Percentiles rank a stretch among this genome's conserved stretches.
phyloP scores from a whole-genome alignment of 2,888 invertebrate species.

The Willowsia nigromaculata region DNA sequence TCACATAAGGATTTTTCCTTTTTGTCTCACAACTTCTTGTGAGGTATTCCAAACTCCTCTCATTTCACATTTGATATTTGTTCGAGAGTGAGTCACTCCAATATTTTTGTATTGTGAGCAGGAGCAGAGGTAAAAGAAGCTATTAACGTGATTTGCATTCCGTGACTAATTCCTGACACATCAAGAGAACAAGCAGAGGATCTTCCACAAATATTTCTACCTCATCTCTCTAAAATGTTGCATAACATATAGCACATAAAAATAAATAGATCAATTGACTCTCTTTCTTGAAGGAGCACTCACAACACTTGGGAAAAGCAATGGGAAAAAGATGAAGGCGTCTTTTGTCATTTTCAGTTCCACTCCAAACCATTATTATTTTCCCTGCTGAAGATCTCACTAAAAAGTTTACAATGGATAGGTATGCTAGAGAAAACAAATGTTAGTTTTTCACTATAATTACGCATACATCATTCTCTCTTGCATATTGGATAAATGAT shows the following conservation, averaged over 20 bases:
- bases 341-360: constrained; percentile 21
- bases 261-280: not conserved
- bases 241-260: too few species aligned
- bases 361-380: not conserved
- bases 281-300: too few species aligned
- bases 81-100: not conserved
- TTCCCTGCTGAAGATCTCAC: not conserved
- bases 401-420: not conserved
- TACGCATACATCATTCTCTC: not conserved
- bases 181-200: constrained; percentile 64
- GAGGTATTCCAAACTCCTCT: too few species aligned
- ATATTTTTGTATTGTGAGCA: not conserved
- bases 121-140: constrained; percentile 26
- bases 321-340: too few species aligned
- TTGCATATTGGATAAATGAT: not conserved
- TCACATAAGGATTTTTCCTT: too few species aligned
- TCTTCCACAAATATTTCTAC: not conserved
- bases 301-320: too few species aligned
- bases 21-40: too few species aligned
- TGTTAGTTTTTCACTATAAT: constrained; percentile 23
- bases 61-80: too few species aligned
- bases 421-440: not conserved
- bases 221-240: not conserved
- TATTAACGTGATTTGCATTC: constrained; percentile 76
- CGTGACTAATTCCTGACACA: constrained; percentile 76